Evolutionary conservation across 1,140 invertebrate species (phyloP), one percentile per base, ranked within the genome.

Genomic region (Euglossa dilemma): DNA sequence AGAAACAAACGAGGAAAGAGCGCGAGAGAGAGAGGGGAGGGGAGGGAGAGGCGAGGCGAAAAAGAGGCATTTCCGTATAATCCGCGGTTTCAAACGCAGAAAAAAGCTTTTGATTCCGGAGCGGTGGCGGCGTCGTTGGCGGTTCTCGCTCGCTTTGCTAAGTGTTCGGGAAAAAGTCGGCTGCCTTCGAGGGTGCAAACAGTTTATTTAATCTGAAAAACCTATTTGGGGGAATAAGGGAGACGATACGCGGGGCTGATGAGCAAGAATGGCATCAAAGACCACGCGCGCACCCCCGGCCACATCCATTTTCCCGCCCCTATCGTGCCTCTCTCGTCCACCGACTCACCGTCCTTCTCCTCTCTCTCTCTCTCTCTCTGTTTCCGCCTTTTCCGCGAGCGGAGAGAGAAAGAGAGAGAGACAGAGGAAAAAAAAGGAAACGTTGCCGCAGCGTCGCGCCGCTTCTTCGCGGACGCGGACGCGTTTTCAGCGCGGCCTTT

Each of bases 121-220:
- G 43, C 28, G 28, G 7, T 6, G 12, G 25, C 7, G 28, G 18
- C 6, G 23, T 2, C n/a, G 66, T 20, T 36, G 69, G 36, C n/a
- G 59, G 59, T 64, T 50, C 36, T 76, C 73, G 73, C 63, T 67
- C 80, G 56, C 80, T 82, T 76, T 67, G 73, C 72, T 25, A 76
- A 76, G 61, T 36, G 59, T 71, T 63, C 36, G 28, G 59, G 59
- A 63, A 67, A 88, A 80, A 80, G 59, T 77, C 56, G 47, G 75
- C 25, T 47, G 61, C 56, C 67, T 80, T 80, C 67, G 80, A 88
- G 72, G 70, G 80, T 85, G 84, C 73, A 86, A 86, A 86, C 84
- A 80, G 87, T 88, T 86, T 89, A 81, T 88, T 75, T 86, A 84
- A 86, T 89, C 61, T 80, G 70, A 79, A 89, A 89, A 89, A 79